Evolutionary conservation across 1,140 invertebrate species (phyloP), one percentile per base, ranked within the genome.

Genomic region (Neoseiulus cucumeris): DNA sequence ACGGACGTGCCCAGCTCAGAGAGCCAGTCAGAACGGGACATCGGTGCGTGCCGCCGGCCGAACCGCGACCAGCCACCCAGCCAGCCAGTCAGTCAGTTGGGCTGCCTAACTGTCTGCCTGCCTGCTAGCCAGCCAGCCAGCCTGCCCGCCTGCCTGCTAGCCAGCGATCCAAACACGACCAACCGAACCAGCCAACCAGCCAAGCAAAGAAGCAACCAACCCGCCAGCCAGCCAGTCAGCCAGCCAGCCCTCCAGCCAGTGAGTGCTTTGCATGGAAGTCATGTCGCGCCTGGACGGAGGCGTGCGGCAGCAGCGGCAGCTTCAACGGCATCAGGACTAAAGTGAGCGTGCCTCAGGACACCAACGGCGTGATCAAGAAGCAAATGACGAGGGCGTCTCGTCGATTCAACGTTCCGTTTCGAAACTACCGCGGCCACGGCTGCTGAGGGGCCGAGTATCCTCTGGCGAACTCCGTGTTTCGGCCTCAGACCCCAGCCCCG

Each of bases 1-100:
- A 59, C 51, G 51, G 51, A 59, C 51, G 51, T 59, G 51, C 51
- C 33, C 51, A 59, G 51, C 51, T 59, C 51, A 59, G 51, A 59
- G 51, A 59, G 22, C 51, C 51, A 59, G 51, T 59, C 51, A 17
- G 51, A 59, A 18, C 51, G 51, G 25, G 51, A 59, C 51, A 59
- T 17, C 51, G 51, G 51, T 59, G 51, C 51, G 14, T 59, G 51
- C 51, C 18, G 28, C 45, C 25, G 28, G 18, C 18, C 25, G 22
- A 14, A 29, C 25, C 33, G 51, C 51, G 25, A 33, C 51, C 33
- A 33, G 14, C 12, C 12, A 29, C 1, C 51, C 33, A 33, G 25
- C 25, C 51, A 59, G 28, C 18, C 33, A 39, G n/a, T n/a, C n/a
- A n/a, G n/a, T n/a, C n/a, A n/a, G n/a, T 39, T 39, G 33, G 33